phyloP scores from a whole-genome alignment of 2,113 vertebrate genomes.

The Melanostigma gelatinosum region DNA sequence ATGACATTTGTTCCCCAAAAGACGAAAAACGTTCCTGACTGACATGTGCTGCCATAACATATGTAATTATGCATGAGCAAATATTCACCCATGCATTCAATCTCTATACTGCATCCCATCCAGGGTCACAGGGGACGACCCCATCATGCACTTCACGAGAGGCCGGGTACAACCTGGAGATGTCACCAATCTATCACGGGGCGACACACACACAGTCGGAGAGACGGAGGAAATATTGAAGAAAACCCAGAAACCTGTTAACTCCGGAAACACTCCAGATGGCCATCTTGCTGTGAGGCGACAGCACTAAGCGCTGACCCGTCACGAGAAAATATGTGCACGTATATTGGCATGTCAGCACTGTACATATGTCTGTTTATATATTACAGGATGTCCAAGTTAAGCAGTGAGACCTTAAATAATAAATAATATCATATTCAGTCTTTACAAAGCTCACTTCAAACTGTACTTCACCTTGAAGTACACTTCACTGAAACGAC shows the following conservation, averaged over 20 bases:
- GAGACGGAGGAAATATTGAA: background rate
- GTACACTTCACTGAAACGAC: background rate
- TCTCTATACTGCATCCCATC: background rate
- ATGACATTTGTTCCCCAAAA: conserved; percentile 22
- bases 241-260: background rate
- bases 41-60: background rate
- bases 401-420: background rate
- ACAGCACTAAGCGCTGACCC: background rate
- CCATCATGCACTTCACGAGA: conserved; percentile 7
- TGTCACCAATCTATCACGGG: background rate
- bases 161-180: background rate
- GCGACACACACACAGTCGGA: background rate
- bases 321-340: background rate
- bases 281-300: background rate
- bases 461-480: background rate
- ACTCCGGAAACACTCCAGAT: background rate
- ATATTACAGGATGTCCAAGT: background rate
- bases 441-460: conserved; percentile 3
- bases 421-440: background rate
- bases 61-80: conserved; percentile 31
- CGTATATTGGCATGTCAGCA: background rate
- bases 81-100: conserved; percentile 9
- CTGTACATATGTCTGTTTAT: background rate
- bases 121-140: background rate
- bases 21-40: background rate